phyloP scores from a whole-genome alignment of 2,888 invertebrate species.

The Drosophila glabriapex region DNA sequence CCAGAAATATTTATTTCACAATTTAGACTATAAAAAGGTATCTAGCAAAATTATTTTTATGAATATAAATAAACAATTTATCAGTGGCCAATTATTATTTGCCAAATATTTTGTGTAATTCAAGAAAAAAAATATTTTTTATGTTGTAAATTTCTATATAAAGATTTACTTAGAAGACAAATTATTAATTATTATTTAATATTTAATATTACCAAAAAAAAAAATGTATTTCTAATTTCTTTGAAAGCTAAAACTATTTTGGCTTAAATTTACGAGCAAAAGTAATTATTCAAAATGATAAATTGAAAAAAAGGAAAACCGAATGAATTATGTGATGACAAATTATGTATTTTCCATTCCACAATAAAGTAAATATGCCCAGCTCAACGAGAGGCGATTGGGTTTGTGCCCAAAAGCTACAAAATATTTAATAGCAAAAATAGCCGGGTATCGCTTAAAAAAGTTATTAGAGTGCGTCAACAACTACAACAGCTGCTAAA shows the following conservation, averaged over 20 bases:
- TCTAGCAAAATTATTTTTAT: neutral
- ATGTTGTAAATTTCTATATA: neutral
- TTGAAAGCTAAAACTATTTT: neutral
- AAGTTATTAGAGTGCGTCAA: constrained; percentile 79
- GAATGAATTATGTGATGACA: neutral
- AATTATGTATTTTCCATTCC: neutral
- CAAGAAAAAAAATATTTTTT: neutral
- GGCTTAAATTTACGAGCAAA: too few relatives aligned
- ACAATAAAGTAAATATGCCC: constrained; percentile 15
- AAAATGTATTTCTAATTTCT: neutral
- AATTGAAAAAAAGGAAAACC: neutral
- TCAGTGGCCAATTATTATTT: neutral
- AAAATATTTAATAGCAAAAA: constrained; percentile 59
- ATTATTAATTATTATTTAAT: neutral
- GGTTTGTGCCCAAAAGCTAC: constrained; percentile 46
- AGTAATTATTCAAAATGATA: neutral
- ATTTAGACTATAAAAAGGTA: neutral
- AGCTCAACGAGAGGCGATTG: constrained; percentile 24
- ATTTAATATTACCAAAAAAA: neutral
- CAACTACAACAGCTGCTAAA: constrained; percentile 21
- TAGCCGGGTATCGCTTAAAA: constrained; percentile 62
- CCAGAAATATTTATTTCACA: neutral
- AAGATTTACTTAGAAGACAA: neutral
- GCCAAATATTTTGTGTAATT: neutral
- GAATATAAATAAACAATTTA: neutral